Evolutionary conservation across 1,140 invertebrate genomes (phyloP).

Genomic region (Akabosia matsudoensis): DNA sequence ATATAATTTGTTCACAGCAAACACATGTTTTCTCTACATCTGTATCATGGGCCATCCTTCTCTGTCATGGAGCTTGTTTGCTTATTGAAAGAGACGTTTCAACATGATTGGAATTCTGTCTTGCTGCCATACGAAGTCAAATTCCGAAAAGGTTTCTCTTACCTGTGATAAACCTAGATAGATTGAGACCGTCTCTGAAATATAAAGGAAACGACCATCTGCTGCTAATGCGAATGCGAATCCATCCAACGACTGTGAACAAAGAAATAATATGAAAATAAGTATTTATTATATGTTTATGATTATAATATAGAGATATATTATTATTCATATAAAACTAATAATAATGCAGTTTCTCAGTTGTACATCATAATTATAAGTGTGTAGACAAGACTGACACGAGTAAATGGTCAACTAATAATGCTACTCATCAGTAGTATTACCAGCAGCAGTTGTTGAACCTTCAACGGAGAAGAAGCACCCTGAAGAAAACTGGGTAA

Average conservation of each 20-base stretch:
- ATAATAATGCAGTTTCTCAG: not conserved
- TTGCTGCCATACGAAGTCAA: not conserved
- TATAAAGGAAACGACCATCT: slow-evolving; percentile 95
- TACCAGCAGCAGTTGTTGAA: not conserved
- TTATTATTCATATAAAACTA: not conserved
- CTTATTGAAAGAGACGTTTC: not conserved
- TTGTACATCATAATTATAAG: slow-evolving; percentile 15
- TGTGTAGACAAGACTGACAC: slow-evolving; percentile 6
- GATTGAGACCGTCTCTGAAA: slow-evolving; percentile 97
- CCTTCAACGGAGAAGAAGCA: not conserved
- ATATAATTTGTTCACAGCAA: no score
- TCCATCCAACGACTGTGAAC: slow-evolving; percentile 85
- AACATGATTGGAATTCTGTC: not conserved
- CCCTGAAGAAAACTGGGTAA: not conserved
- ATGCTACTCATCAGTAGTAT: not conserved
- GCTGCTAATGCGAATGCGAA: slow-evolving; percentile 91
- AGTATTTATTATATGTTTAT: not conserved
- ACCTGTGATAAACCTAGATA: slow-evolving; percentile 97
- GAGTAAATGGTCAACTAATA: slow-evolving; percentile 17
- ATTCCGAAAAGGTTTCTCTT: slow-evolving; percentile 49
- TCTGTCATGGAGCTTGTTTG: not conserved
- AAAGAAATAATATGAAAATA: slow-evolving; percentile 25
- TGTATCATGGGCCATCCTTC: not conserved
- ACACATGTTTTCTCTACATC: no score
- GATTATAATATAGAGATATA: not conserved